These are phyloP conservation scores for Stigmatopora nigra DNA, from an alignment of 2,113 vertebrate genomes.

Conservation along the genomic window DNA sequence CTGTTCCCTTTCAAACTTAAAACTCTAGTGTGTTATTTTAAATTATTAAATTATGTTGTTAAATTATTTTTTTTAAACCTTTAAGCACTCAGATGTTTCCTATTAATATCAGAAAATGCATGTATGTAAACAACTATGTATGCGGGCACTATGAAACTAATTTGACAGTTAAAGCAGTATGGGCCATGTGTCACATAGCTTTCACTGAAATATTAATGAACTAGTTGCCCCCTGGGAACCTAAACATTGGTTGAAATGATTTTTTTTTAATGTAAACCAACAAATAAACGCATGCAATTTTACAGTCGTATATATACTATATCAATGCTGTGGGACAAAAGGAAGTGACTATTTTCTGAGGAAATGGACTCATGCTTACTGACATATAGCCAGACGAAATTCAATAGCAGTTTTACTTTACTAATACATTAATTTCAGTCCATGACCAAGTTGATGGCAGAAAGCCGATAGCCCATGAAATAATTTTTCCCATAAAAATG, in stretches of 20 bases:
- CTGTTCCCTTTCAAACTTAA: background rate
- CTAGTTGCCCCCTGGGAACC: too few species aligned
- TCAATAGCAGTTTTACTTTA: background rate
- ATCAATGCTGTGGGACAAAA: background rate
- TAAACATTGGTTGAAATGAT: too few species aligned
- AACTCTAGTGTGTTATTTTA: too few species aligned
- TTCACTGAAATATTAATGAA: too few species aligned
- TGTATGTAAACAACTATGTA: background rate
- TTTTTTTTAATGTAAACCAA: too few species aligned
- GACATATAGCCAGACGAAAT: background rate
- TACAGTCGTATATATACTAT: background rate
- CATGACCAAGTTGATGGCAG: too few species aligned
- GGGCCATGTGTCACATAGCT: background rate
- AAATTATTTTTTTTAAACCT: background rate
- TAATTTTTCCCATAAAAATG: too few species aligned
- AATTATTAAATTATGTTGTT: too few species aligned
- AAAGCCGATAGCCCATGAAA: too few species aligned
- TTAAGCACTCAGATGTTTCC: background rate
- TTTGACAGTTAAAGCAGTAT: background rate
- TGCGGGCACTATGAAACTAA: background rate
- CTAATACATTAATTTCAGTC: too few species aligned
- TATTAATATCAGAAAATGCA: background rate
- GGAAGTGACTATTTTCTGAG: background rate
- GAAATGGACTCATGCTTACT: background rate
- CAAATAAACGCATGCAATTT: too few species aligned